Evolutionary conservation across 2,113 vertebrate species (phyloP), one percentile per base, ranked within the genome.

Genomic region (Brienomyrus brachyistius): DNA sequence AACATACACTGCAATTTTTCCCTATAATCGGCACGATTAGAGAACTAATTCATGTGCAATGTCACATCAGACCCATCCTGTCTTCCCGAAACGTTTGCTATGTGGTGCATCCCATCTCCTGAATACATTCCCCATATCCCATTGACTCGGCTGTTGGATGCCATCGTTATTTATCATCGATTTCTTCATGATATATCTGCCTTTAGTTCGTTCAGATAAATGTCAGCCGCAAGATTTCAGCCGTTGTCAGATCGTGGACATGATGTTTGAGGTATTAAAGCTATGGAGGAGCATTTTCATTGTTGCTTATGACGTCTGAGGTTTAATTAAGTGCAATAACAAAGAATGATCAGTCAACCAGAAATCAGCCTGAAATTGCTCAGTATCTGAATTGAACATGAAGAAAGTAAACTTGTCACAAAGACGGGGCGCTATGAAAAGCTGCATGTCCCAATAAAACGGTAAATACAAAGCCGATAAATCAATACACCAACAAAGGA

Each of bases 381-480:
- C 11, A 5, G 15, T 48, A 11, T 40, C 48, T 82, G 5, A 35
- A 35, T n/a, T 31, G 15, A 43, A 43, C 40, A 56, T n/a, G 27
- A 45, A n/a, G 8, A 21, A 43, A 83, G 52, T 74, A 23, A 54
- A 54, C 88, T 6, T 50, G 19, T 70, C 50, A 40, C 31, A 80
- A 31, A 56, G 50, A 52, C 88, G 45, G 50, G 86, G 50, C 1
- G 45, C 88, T 35, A 13, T 48, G 70, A 47, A 43, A 43, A 31
- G n/a, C n/a, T 40, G 51, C 50, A 31, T 56, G 51, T n/a, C 47
- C 70, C 51, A 47, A 56, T 80, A 31, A 40, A 40, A 40, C 40
- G 40, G 13, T 43, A 40, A 19, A 43, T 89, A 52, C 48, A 47
- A 82, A 89, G 54, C 52, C 88, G 83, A 83, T 89, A 83, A 50